phyloP scores from a whole-genome alignment of 2,113 vertebrate species.

The Scomber colias region DNA sequence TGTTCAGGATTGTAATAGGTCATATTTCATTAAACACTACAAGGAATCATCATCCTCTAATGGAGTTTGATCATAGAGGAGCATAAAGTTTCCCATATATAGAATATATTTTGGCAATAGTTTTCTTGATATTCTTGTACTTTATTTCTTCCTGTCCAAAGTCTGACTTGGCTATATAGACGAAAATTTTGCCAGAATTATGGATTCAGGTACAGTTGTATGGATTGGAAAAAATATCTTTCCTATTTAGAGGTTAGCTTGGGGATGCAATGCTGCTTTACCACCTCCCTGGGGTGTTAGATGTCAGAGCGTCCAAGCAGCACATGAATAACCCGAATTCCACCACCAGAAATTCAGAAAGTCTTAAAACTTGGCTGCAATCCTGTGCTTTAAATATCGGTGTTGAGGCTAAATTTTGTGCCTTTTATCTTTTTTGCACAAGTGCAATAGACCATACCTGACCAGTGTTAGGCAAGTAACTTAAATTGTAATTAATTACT shows the following conservation, averaged over 20 bases:
- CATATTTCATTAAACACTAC: constrained; percentile 8
- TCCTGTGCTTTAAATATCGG: background rate
- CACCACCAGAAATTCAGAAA: background rate
- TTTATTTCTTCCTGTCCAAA: background rate
- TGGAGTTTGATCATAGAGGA: background rate
- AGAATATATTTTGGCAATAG: background rate
- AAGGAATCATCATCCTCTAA: background rate
- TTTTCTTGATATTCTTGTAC: background rate
- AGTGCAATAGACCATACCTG: too few relatives aligned
- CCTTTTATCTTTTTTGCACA: background rate
- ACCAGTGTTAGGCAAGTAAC: too few relatives aligned
- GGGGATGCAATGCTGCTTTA: background rate
- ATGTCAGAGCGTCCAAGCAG: background rate
- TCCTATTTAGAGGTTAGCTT: too few relatives aligned
- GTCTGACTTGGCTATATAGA: background rate
- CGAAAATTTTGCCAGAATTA: background rate
- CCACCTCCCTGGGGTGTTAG: background rate
- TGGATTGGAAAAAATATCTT: too few relatives aligned
- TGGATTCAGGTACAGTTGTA: background rate
- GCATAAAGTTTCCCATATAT: constrained; percentile 2
- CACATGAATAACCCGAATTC: background rate
- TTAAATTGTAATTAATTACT: too few relatives aligned
- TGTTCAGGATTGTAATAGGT: constrained; percentile 10
- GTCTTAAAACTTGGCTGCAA: background rate
- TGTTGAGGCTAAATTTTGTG: background rate